Percentiles rank a stretch among this genome's conserved stretches.
These are phyloP conservation scores for Bagarius yarrelli DNA, from an alignment of 2,113 vertebrate species.

Conservation along the genomic window DNA sequence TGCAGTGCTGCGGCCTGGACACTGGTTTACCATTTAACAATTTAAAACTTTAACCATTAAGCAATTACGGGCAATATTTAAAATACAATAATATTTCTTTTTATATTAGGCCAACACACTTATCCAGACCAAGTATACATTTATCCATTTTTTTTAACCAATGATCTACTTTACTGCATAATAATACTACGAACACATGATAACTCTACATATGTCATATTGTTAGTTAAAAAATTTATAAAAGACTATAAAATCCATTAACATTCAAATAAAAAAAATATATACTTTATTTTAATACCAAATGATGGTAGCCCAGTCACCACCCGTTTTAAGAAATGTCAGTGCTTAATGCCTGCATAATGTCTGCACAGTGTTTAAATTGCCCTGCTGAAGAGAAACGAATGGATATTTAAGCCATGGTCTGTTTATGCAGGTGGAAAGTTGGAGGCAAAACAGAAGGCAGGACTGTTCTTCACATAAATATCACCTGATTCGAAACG, in stretches of 20 bases:
- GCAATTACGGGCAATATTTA: no score
- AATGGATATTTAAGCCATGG: constrained; percentile 29
- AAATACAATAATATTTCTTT: no score
- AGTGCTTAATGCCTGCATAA: background rate
- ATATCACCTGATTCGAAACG: constrained; percentile 38
- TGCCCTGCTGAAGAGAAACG: constrained; percentile 22
- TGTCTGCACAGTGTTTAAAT: constrained; percentile 9
- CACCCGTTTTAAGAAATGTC: background rate
- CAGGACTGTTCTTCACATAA: constrained; percentile 32
- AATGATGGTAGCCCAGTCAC: constrained; percentile 1
- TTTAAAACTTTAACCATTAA: no score
- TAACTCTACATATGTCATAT: background rate
- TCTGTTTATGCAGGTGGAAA: constrained; percentile 40
- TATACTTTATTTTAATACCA: background rate
- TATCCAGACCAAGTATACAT: no score
- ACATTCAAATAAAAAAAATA: background rate
- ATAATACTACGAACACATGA: no score
- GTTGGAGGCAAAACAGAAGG: constrained; percentile 37
- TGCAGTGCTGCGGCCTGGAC: no score
- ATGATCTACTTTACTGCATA: no score
- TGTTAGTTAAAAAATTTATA: background rate
- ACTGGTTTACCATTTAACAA: no score
- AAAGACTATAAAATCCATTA: background rate
- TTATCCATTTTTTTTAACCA: no score
- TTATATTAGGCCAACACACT: no score